Percentiles rank a stretch among this genome's conserved stretches.
Evolutionary conservation across 37 sponge, comb jelly and placozoan genomes (phyloP).

Genomic region (Mnemiopsis leidyi): DNA sequence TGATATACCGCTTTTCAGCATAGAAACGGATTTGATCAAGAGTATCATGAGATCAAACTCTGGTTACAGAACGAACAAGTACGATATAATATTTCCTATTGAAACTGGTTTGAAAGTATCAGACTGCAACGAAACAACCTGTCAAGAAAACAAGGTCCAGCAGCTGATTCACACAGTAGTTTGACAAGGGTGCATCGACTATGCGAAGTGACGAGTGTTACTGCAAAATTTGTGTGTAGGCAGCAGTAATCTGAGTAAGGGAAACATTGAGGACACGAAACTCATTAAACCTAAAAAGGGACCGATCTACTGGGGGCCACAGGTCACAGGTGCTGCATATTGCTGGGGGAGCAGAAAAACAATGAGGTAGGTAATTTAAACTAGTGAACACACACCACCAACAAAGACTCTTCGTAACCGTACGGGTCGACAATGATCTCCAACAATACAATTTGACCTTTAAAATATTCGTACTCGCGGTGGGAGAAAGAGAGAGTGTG

Average conservation of each 20-base stretch:
- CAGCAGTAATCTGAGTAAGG: neutral
- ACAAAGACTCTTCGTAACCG: neutral
- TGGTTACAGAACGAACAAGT: neutral
- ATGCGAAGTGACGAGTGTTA: neutral
- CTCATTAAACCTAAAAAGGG: neutral
- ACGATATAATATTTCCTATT: neutral
- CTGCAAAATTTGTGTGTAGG: neutral
- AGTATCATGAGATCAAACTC: neutral
- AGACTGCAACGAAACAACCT: no score
- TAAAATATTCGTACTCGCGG: neutral
- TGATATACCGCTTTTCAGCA: neutral
- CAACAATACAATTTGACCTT: neutral
- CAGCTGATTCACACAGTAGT: neutral
- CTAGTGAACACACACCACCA: neutral
- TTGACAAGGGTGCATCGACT: no score
- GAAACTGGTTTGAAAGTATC: no score
- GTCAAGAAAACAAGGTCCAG: no score
- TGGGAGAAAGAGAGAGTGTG: no score
- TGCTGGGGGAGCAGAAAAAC: neutral
- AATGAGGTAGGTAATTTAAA: neutral
- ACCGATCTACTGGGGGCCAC: neutral
- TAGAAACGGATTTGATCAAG: neutral
- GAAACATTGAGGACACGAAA: neutral
- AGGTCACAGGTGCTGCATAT: neutral
- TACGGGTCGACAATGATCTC: neutral